Evolutionary conservation across 2,888 invertebrate genomes (phyloP).

Genomic region (Drosophila helvetica): DNA sequence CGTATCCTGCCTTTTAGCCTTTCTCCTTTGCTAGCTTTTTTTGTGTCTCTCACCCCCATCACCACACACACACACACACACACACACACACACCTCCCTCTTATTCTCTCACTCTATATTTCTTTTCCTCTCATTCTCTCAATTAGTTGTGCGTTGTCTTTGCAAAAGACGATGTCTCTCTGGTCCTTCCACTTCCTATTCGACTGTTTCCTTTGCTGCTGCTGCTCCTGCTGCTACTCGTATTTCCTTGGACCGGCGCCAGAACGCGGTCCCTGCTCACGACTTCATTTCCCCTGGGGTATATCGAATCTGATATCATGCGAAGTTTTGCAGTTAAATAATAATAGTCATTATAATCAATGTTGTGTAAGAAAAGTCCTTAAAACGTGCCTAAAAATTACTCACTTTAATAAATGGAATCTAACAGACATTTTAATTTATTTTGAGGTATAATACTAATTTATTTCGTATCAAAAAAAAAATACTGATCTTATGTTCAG

Average conservation of each 20-base stretch:
- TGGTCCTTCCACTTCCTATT: slow-evolving; percentile 38
- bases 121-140: background rate
- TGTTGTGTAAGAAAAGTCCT: too few relatives aligned
- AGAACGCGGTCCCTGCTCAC: slow-evolving; percentile 21
- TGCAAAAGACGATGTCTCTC: slow-evolving; percentile 34
- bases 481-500: too few relatives aligned
- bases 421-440: too few relatives aligned
- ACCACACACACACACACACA: background rate
- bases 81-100: too few relatives aligned
- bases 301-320: slow-evolving; percentile 1
- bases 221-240: slow-evolving; percentile 52
- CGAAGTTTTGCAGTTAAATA: background rate
- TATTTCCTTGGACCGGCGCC: slow-evolving; percentile 60
- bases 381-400: too few relatives aligned
- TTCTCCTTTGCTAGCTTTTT: slow-evolving; percentile 22
- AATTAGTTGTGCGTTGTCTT: slow-evolving; percentile 38
- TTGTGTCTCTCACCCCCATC: background rate
- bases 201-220: slow-evolving; percentile 64
- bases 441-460: too few relatives aligned
- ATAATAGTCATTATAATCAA: too few relatives aligned
- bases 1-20: slow-evolving; percentile 60
- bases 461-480: too few relatives aligned
- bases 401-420: too few relatives aligned
- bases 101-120: too few relatives aligned
- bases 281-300: slow-evolving; percentile 7